These are phyloP conservation scores for Centropus bengalensis DNA, from an alignment of 2,113 vertebrate species.

Conservation along the genomic window DNA sequence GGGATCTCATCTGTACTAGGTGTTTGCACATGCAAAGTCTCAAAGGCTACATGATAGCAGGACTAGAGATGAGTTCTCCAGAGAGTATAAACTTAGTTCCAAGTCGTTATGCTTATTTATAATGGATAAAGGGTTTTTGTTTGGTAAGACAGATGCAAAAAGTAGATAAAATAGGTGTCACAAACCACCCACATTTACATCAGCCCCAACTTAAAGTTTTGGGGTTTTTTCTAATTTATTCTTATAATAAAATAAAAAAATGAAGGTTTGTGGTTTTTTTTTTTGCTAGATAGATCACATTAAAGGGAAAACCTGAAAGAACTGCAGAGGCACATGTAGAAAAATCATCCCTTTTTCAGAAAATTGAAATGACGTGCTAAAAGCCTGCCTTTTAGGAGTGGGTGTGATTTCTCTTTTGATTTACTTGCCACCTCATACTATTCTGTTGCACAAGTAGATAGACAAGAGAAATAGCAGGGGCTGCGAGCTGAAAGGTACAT, in stretches of 20 bases:
- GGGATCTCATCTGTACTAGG: background rate
- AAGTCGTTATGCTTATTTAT: background rate
- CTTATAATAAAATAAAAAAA: background rate
- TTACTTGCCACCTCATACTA: background rate
- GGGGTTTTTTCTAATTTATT: background rate
- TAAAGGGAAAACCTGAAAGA: background rate
- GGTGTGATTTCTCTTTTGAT: background rate
- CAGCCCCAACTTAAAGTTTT: background rate
- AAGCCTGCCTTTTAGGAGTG: background rate
- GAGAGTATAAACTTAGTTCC: background rate
- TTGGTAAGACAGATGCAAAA: background rate
- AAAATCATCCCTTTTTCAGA: background rate
- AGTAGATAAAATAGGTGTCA: background rate
- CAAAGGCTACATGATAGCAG: background rate
- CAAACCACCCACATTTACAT: background rate
- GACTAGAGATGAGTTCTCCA: background rate
- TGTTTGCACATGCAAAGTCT: background rate
- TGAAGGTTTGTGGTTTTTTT: too few relatives aligned
- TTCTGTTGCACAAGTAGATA: background rate
- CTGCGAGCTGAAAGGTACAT: background rate
- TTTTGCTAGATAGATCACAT: background rate
- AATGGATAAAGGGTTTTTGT: background rate
- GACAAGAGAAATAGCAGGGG: background rate
- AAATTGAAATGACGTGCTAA: background rate
- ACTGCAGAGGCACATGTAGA: background rate